A percentile compares a stretch with the other conserved stretches of the same genome.
Evolutionary conservation across 2,797 vertebrate genomes (phyloP).

Genomic region (Notamacropus eugenii): DNA sequence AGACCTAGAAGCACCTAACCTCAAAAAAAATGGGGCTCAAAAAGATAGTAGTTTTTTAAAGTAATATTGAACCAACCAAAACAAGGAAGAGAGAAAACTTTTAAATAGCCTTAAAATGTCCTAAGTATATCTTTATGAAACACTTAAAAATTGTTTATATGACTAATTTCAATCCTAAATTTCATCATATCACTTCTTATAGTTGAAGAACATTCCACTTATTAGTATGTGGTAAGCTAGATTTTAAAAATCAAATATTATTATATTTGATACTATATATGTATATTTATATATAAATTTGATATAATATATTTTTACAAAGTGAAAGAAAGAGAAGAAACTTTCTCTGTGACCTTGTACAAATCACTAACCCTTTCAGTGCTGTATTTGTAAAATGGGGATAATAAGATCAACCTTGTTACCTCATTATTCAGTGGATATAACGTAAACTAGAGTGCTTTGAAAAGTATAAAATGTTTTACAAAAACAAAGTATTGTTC

Average conservation of each 20-base stretch:
- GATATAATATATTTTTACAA: too few relatives aligned
- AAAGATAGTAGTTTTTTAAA: neutral
- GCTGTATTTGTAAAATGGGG: neutral
- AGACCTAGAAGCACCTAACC: neutral
- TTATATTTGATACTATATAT: neutral
- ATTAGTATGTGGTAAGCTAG: neutral
- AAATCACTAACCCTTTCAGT: neutral
- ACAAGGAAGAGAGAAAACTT: neutral
- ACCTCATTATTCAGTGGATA: neutral
- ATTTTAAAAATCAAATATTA: neutral
- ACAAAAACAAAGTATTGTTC: neutral
- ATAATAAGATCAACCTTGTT: neutral
- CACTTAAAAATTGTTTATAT: neutral
- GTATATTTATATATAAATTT: too few relatives aligned
- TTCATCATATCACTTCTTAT: neutral
- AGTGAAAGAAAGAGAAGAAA: neutral
- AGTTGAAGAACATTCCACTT: neutral
- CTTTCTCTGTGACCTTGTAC: neutral
- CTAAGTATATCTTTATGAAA: neutral
- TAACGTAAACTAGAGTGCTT: constrained; percentile 8
- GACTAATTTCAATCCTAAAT: neutral
- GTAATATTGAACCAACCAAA: neutral
- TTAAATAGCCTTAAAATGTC: neutral
- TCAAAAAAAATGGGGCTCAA: neutral
- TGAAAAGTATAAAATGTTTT: neutral